Evolutionary conservation across 2,797 vertebrate species (phyloP).

Genomic region (Urocyon cinereoargenteus): DNA sequence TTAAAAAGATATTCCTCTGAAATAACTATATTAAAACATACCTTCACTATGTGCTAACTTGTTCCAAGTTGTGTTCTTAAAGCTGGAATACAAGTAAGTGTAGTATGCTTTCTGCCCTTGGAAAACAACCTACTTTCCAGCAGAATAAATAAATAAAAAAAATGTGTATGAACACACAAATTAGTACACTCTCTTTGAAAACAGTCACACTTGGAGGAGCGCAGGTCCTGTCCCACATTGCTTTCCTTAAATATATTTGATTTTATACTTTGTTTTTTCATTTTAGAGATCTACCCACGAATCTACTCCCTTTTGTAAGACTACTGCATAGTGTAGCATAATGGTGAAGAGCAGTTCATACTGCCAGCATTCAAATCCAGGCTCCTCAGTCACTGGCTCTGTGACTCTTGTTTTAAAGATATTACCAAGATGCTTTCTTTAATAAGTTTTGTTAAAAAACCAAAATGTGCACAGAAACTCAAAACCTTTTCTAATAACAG

Average conservation of each 20-base stretch:
- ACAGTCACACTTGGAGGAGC: background rate
- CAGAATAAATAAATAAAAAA: background rate
- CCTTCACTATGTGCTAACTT: background rate
- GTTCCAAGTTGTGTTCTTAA: slow-evolving; percentile 32
- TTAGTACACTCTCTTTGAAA: background rate
- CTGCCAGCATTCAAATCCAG: background rate
- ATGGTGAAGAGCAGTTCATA: background rate
- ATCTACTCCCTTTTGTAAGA: slow-evolving; percentile 31
- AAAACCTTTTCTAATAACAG: slow-evolving; percentile 13
- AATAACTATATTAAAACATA: slow-evolving; percentile 29
- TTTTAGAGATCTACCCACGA: slow-evolving; percentile 37
- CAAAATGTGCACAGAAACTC: slow-evolving; percentile 8
- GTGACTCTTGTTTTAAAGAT: slow-evolving; percentile 7
- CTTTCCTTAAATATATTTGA: background rate
- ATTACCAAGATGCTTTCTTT: background rate
- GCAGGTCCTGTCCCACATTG: background rate
- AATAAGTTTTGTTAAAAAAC: slow-evolving; percentile 32
- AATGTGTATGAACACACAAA: background rate
- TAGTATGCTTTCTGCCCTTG: background rate
- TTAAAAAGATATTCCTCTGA: background rate
- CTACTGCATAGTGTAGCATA: background rate
- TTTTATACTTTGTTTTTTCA: slow-evolving; percentile 18
- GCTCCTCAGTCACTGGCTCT: background rate
- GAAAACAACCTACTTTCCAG: background rate
- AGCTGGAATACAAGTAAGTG: background rate